Percentiles rank a stretch among this genome's conserved stretches.
phyloP scores from a whole-genome alignment of 2,113 vertebrate species.

The Dipodomys merriami region DNA sequence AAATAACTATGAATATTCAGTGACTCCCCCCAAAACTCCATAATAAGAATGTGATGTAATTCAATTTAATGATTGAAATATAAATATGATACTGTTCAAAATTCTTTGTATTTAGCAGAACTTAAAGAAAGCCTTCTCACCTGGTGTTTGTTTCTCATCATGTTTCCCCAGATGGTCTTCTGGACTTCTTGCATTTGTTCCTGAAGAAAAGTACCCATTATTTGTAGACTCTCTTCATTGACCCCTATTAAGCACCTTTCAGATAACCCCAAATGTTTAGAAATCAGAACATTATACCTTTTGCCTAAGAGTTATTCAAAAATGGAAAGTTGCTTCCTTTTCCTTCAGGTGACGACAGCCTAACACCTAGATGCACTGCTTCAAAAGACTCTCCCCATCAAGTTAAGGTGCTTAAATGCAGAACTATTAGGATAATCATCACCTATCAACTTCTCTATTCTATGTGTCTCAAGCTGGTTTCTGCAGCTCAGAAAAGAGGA shows the following conservation, averaged over 20 bases:
- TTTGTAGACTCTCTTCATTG: slow-evolving; percentile 71
- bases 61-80: not conserved
- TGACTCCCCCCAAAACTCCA: slow-evolving; percentile 6
- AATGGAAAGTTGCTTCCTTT: slow-evolving; percentile 50
- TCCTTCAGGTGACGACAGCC: not conserved
- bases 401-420: not conserved
- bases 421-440: not conserved
- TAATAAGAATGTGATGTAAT: slow-evolving; percentile 1
- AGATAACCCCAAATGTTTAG: slow-evolving; percentile 49
- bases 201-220: slow-evolving; percentile 84
- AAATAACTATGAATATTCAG: slow-evolving; percentile 44
- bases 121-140: not conserved
- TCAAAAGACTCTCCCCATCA: slow-evolving; percentile 43
- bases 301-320: slow-evolving; percentile 50
- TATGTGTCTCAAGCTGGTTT: slow-evolving; percentile 7
- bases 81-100: not conserved
- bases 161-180: slow-evolving; percentile 81
- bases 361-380: slow-evolving; percentile 17
- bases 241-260: slow-evolving; percentile 63
- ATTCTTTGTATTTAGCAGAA: slow-evolving; percentile 16
- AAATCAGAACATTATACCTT: slow-evolving; percentile 49
- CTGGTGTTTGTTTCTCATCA: slow-evolving; percentile 81
- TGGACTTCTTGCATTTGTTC: slow-evolving; percentile 81
- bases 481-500: slow-evolving; percentile 25
- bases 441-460: not conserved